phyloP scores from a whole-genome alignment of 92 coral and sea anemone genomes.

The Actinernus sp. region DNA sequence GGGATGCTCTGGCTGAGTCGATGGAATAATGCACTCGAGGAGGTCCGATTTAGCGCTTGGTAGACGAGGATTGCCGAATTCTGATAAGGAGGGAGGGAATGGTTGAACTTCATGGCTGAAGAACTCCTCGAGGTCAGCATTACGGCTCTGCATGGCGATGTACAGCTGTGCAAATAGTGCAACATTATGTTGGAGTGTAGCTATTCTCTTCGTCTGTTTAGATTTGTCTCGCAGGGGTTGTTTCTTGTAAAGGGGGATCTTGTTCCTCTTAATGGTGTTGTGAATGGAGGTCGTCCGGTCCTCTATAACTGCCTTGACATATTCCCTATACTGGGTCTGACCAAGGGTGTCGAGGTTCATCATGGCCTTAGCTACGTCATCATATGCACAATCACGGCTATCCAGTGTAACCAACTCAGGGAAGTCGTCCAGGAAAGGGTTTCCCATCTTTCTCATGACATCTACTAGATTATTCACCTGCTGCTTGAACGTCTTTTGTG shows the following conservation, averaged over 20 bases:
- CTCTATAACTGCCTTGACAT: slow-evolving; percentile 43
- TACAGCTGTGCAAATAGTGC: slow-evolving; percentile 60
- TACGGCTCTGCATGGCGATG: slow-evolving; percentile 51
- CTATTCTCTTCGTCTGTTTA: slow-evolving; percentile 47
- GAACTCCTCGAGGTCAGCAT: slow-evolving; percentile 57
- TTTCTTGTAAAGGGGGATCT: slow-evolving; percentile 41
- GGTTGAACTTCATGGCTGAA: slow-evolving; percentile 54
- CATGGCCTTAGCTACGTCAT: slow-evolving; percentile 46
- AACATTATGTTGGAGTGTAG: slow-evolving; percentile 30
- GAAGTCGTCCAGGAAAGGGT: slow-evolving; percentile 67
- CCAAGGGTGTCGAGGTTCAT: slow-evolving; percentile 38
- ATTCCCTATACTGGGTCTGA: slow-evolving; percentile 53
- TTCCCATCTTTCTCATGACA: slow-evolving; percentile 64
- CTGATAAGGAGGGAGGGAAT: slow-evolving; percentile 56
- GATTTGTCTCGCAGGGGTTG: slow-evolving; percentile 34
- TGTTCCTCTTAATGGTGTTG: slow-evolving; percentile 65
- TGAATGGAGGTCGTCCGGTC: slow-evolving; percentile 41
- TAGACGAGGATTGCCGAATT: slow-evolving; percentile 52
- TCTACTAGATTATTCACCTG: slow-evolving; percentile 51
- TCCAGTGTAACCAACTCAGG: slow-evolving; percentile 69
- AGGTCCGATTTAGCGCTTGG: slow-evolving; percentile 43
- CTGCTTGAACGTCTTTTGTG: slow-evolving; percentile 59
- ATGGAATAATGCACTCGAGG: slow-evolving; percentile 8
- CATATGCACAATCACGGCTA: slow-evolving; percentile 55
- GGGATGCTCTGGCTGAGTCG: slow-evolving; percentile 34